These are phyloP conservation scores for Tricholauxania praeusta DNA, from an alignment of 2,888 invertebrate genomes.

Conservation along the genomic window DNA sequence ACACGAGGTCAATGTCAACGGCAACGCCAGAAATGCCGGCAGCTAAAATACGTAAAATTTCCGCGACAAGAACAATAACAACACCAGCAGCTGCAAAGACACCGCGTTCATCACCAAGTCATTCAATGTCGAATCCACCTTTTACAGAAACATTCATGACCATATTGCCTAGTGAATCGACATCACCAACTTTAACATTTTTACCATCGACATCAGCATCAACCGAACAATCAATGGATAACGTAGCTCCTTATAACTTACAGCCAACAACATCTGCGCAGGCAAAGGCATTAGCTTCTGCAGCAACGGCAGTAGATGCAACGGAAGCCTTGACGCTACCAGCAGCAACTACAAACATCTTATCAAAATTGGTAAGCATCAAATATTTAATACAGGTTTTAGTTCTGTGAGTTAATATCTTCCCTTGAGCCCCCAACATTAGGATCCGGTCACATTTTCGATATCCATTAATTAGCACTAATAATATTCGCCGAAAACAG, in stretches of 20 bases:
- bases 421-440: no score
- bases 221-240: constrained; percentile 2
- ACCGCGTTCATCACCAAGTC: background rate
- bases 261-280: constrained; percentile 31
- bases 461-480: no score
- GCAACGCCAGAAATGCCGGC: background rate
- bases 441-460: no score
- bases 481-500: no score
- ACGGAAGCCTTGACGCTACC: background rate
- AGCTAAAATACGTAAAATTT: background rate
- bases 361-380: constrained; percentile 23
- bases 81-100: background rate
- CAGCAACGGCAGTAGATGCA: background rate
- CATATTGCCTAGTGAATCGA: no score
- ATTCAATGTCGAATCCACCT: constrained; percentile 1
- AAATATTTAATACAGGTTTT: no score
- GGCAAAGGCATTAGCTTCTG: background rate
- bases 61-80: background rate
- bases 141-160: background rate
- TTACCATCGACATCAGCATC: constrained; percentile 7
- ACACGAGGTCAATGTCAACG: background rate
- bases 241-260: constrained; percentile 10
- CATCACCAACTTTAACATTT: background rate
- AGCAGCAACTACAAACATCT: background rate
- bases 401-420: no score